Evolutionary conservation across 2,797 vertebrate genomes (phyloP).

Genomic region (Acanthurus lineatus): DNA sequence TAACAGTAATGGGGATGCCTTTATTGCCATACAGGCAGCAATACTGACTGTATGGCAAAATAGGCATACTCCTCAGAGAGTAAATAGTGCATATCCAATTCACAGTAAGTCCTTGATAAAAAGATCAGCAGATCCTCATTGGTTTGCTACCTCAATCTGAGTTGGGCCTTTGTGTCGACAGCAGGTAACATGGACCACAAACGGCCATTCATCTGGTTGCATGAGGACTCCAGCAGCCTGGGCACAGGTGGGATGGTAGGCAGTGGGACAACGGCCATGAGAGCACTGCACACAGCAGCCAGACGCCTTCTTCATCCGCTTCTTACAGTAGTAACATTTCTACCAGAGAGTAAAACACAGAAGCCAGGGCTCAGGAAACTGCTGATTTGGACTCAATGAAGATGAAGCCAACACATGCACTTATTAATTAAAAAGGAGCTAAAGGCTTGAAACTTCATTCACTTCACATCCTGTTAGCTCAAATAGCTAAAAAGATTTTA

Average conservation of each 20-base stretch:
- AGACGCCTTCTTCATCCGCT: constrained; percentile 90
- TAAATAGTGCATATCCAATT: background rate
- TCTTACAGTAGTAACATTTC: constrained; percentile 97
- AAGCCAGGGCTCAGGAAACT: background rate
- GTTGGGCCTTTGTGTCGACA: constrained; percentile 92
- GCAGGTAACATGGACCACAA: constrained; percentile 95
- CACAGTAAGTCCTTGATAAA: background rate
- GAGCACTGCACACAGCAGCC: constrained; percentile 98
- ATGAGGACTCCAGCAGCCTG: constrained; percentile 94
- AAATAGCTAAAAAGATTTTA: background rate
- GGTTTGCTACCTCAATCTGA: constrained; percentile 78
- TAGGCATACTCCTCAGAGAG: too few relatives aligned
- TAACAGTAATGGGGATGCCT: background rate
- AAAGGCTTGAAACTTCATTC: too few relatives aligned
- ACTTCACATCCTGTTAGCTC: background rate
- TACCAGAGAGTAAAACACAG: constrained; percentile 62
- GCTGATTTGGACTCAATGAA: background rate
- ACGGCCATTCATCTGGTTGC: constrained; percentile 97
- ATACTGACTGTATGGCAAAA: too few relatives aligned
- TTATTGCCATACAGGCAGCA: background rate
- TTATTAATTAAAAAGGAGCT: too few relatives aligned
- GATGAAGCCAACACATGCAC: background rate
- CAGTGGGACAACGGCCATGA: constrained; percentile 94
- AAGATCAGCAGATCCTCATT: background rate
- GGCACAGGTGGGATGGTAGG: constrained; percentile 97